phyloP scores from a whole-genome alignment of 2,797 vertebrate species.

The Carduelis carduelis region DNA sequence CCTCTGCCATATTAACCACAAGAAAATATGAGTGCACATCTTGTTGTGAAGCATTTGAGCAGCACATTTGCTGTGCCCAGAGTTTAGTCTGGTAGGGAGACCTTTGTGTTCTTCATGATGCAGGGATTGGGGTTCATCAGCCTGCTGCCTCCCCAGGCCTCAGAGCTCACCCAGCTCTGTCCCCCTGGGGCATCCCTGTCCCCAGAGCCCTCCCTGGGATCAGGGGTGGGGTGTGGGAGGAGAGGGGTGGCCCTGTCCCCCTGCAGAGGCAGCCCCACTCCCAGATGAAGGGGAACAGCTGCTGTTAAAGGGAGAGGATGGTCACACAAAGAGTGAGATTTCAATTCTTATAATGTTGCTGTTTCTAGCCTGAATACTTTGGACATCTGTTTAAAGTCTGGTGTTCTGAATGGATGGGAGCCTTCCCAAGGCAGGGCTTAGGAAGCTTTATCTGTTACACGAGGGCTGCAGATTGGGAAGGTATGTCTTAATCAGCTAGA shows the following conservation, averaged over 20 bases:
- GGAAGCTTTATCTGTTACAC: background rate
- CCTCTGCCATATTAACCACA: background rate
- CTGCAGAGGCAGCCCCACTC: background rate
- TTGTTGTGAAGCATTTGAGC: background rate
- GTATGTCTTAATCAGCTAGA: constrained; percentile 46
- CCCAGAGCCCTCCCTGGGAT: background rate
- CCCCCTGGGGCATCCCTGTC: background rate
- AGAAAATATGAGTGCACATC: background rate
- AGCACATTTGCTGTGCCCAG: fast-evolving
- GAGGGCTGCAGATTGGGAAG: constrained; percentile 28
- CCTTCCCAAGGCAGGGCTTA: constrained; percentile 40
- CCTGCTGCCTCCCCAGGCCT: background rate
- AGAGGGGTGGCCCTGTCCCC: background rate
- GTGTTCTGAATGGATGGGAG: constrained; percentile 48
- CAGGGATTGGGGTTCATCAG: background rate
- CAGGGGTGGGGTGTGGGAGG: background rate
- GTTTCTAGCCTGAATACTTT: constrained; percentile 52
- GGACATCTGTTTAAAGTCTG: constrained; percentile 65
- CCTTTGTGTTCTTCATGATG: background rate
- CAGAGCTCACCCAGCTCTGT: background rate
- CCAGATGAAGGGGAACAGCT: constrained; percentile 38
- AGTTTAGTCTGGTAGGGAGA: background rate
- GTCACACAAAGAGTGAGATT: constrained; percentile 62
- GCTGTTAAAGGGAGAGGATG: background rate
- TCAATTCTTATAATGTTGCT: constrained; percentile 53